Base-by-base conservation (phyloP, 2,797 vertebrate genomes). In the Nannoperca australis region DNA sequence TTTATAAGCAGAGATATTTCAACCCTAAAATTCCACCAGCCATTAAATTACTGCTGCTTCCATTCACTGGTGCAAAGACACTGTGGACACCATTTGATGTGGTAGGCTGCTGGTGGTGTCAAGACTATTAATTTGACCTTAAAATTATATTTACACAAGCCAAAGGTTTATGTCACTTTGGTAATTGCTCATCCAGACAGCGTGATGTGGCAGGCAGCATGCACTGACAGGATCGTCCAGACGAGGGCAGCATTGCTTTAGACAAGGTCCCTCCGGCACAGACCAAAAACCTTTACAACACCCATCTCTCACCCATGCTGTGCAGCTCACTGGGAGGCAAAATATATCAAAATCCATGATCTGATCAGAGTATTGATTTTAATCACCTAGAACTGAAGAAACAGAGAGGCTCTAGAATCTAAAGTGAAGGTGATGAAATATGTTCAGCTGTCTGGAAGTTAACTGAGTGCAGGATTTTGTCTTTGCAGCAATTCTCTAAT, bases 241-340 rank as follows among this genome's bases (percentile, higher is more conserved):
- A 67, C 5, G 92, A 85, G 91, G 91, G 92, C 91, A 93, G 91
- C 86, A 87, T 93, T 82, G 86, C 77, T 86, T 75, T 47, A 83
- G 58, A 61, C 32, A 78, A 69, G 20, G 42, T 3, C 8, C 45
- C 34, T 13, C 24, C 22, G 66, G 47, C 2, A 0, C 51, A 59
- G 67, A 81, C n/a, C 13, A 54, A 53, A 55, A 20, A 34, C 27
- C 4, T 59, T 38, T 47, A 61, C 50, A 54, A 40, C 12, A 44
- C 3, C 45, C 56, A 80, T 77, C 34, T 15, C 73, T 85, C 79
- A 83, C 7, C 10, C 30, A 12, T 3, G 54, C 42, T 38, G 67
- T 76, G 83, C 54, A 65, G 64, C 72, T 80, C 60, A 55, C 70
- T 66, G 51, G 34, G 76, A 78, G 75, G 84, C 24, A 73, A 81